Percentiles rank a stretch among this genome's conserved stretches.
Evolutionary conservation across 2,113 vertebrate genomes (phyloP).

Genomic region (Natator depressus): DNA sequence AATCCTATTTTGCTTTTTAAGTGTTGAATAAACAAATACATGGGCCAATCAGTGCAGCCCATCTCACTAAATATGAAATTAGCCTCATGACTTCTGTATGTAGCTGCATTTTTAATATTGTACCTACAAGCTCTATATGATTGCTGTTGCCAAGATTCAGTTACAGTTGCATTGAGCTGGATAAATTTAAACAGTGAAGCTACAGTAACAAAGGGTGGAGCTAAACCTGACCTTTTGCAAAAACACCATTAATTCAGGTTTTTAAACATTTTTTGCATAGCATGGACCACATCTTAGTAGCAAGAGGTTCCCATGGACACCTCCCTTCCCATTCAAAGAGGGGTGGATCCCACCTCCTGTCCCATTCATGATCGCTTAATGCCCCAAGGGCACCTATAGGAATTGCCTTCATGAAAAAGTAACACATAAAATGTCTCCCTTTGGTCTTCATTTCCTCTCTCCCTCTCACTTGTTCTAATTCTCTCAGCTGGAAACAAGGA

Average conservation of each 20-base stretch:
- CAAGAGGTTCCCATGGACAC: not conserved
- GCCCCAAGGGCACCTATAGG: not conserved
- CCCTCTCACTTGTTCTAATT: not conserved
- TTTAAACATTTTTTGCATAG: not conserved
- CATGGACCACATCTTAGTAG: not conserved
- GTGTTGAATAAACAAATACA: too few relatives aligned
- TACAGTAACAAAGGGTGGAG: not conserved
- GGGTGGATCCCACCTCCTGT: not conserved
- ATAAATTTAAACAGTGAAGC: not conserved
- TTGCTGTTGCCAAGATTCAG: not conserved
- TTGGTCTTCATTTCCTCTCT: not conserved
- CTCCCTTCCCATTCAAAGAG: not conserved
- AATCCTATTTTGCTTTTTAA: too few relatives aligned
- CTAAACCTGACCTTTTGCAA: not conserved
- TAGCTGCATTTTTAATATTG: fast-evolving
- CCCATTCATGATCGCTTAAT: too few relatives aligned
- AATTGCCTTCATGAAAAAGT: not conserved
- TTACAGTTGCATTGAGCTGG: not conserved
- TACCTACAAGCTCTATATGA: fast-evolving
- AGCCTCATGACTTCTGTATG: not conserved
- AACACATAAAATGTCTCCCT: not conserved
- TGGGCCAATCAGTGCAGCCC: not conserved
- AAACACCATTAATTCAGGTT: not conserved
- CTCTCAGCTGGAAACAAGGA: not conserved
- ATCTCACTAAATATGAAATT: not conserved